Percentiles rank a stretch among this genome's conserved stretches.
phyloP scores from a whole-genome alignment of 2,797 vertebrate genomes.

The Amblyopsis hoosieri region DNA sequence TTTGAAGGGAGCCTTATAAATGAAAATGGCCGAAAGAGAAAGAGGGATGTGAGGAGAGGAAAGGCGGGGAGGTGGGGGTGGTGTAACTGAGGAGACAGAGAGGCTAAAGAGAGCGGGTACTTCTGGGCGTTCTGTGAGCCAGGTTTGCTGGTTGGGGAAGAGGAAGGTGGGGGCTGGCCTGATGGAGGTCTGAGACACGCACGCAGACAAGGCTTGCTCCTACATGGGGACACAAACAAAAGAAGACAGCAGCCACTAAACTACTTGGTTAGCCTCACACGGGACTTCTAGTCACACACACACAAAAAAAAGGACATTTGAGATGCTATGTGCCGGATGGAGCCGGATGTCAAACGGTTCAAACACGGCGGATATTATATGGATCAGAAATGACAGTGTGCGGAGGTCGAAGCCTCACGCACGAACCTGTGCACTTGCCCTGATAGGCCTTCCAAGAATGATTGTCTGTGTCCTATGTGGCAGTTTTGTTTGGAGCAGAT shows the following conservation, averaged over 20 bases:
- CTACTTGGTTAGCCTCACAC: slow-evolving; percentile 15
- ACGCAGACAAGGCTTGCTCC: slow-evolving; percentile 68
- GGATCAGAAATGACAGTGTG: too few relatives aligned
- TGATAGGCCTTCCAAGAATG: slow-evolving; percentile 2
- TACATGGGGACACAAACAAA: slow-evolving; percentile 71
- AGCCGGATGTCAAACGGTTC: too few relatives aligned
- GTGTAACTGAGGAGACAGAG: not conserved
- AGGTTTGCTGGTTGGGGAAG: slow-evolving; percentile 67
- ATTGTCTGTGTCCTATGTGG: slow-evolving; percentile 13
- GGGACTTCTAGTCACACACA: too few relatives aligned
- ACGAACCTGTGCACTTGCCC: slow-evolving; percentile 5
- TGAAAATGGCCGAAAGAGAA: too few relatives aligned
- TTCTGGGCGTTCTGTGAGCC: slow-evolving; percentile 76
- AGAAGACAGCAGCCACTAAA: slow-evolving; percentile 61
- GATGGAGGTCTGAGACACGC: slow-evolving; percentile 64
- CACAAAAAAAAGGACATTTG: not conserved
- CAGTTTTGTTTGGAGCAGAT: slow-evolving; percentile 24
- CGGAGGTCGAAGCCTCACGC: slow-evolving; percentile 1
- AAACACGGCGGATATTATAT: too few relatives aligned
- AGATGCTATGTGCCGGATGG: not conserved
- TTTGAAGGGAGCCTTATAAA: too few relatives aligned
- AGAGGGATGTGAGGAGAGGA: not conserved
- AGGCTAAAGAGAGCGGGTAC: slow-evolving; percentile 54
- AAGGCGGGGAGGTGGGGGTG: not conserved
- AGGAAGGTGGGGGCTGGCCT: slow-evolving; percentile 70